Evolutionary conservation across 30 jellyfish, hydroid and myxozoan genomes (phyloP), one percentile per base, ranked within the genome.

Genomic region (Morbakka virulenta): DNA sequence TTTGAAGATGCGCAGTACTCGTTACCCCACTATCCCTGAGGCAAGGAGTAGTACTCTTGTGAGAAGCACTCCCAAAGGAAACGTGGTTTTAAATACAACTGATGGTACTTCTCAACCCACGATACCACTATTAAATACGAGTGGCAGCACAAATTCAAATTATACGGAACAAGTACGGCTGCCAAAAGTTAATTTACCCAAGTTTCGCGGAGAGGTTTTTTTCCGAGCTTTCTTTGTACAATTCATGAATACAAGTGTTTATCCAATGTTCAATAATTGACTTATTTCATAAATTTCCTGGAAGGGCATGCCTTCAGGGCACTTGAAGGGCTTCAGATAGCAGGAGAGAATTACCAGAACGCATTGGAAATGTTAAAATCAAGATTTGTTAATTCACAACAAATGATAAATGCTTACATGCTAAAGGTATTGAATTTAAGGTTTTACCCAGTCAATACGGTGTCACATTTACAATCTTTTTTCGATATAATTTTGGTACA

Each of bases 281-380:
- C 65, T 32, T 87, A 87, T 62, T 51, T 87, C 52, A 67, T 71
- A 32, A 79, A 34, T 32, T 80, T 72, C 17, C 80, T 87, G 30
- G 81, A 80, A 71, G 89, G 95, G 22, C 84, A 67, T 4, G 95
- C 95, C 17, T 69, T 50, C 48, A 72, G 79, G 50, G 74, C 90
- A 27, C 31, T 77, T 26, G 76, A 73, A 50, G 96, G 96, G 2
- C 87, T 85, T 2, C 81, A 33, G 23, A 52, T 85, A 3, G 32
- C 80, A n/a, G 78, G 57, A 35, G 96, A 77, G 41, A 85, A 76
- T 53, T 77, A 85, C 63, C 72, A 67, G 27, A 57, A 64, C 24
- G 96, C 96, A 14, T 14, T 74, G 47, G 35, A 85, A 28, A 11
- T 85, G 0, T 61, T 85, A 50, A 67, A 85, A 85, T 14, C 80